Percentiles rank a stretch among this genome's conserved stretches.
Conservation (phyloP, 2,113 vertebrate species). For the Kryptolebias marmoratus region DNA sequence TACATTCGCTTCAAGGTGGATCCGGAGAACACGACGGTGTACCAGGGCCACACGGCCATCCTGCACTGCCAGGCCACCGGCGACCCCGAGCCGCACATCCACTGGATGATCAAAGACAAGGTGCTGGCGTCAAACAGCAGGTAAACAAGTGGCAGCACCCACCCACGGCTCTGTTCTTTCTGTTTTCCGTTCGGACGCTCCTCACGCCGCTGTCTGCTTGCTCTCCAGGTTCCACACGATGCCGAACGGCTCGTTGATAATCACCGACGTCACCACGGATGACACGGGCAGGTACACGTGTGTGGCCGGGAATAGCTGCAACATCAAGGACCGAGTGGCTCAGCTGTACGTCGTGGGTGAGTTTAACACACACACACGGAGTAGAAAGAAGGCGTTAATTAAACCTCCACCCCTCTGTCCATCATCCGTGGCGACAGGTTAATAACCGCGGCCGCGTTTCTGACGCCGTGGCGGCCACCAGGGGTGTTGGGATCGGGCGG, state of each 20-base stretch:
- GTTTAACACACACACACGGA: constrained; percentile 42
- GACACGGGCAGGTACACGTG: constrained; percentile 94
- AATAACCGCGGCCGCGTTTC: constrained; percentile 53
- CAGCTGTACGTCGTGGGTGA: constrained; percentile 94
- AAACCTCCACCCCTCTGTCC: constrained; percentile 41
- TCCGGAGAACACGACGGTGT: constrained; percentile 92
- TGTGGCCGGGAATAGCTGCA: constrained; percentile 96
- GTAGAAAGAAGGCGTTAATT: constrained; percentile 53
- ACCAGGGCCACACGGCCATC: constrained; percentile 94
- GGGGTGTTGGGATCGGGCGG: constrained; percentile 42
- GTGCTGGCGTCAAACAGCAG: constrained; percentile 84
- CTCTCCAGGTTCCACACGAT: constrained; percentile 89
- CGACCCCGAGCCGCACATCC: constrained; percentile 89
- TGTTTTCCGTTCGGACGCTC: neutral
- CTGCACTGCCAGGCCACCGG: constrained; percentile 95
- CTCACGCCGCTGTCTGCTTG: neutral
- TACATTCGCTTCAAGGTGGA: constrained; percentile 91
- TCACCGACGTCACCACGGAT: constrained; percentile 87
- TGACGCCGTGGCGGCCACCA: constrained; percentile 45
- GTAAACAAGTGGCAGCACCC: constrained; percentile 61
- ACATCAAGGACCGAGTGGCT: constrained; percentile 89
- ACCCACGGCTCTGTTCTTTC: no score
- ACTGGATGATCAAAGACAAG: constrained; percentile 95
- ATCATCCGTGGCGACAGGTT: constrained; percentile 53
- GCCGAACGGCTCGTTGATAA: constrained; percentile 92